Base-by-base conservation (phyloP, 2,113 vertebrate species). In the Dromas ardeola region DNA sequence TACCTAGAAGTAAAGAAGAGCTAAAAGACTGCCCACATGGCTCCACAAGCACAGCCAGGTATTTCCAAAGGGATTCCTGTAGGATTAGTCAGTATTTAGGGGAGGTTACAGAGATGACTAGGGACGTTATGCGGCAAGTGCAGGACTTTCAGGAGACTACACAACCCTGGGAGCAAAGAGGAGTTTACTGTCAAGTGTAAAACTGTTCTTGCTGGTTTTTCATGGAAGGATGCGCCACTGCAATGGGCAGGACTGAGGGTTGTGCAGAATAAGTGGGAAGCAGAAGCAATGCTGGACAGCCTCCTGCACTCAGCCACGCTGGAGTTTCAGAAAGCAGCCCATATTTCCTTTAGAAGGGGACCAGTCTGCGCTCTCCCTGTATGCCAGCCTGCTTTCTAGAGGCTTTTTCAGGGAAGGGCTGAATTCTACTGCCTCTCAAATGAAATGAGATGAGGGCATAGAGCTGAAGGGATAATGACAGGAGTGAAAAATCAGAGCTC, bases 1-100 rank as follows among this genome's bases (percentile, higher is more conserved):
- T 99, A 99, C 43, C 99, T 99, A 91, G 40, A 81, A 36, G 71
- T 26, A 30, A 86, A 91, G 58, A 15, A 52, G 22, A 71, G 67
- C 61, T 18, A 21, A 88, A 53, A 65, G 58, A 72, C 5, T 2
- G 20, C 32, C 50, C 34, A 1, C 0, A 0, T 0, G 10, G 43
- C n/a, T 67, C 55, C 58, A 13, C 0, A 2, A 21, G 36, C 59
- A 62, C n/a, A 36, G 62, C 38, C 63, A 34, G 19, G 30, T 6
- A 30, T 27, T 66, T 6, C 84, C 43, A 12, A 11, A 26, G 65
- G 47, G 56, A 81, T n/a, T 9, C 50, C 26, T 25, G 13, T 1
- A 61, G 66, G 49, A 27, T 34, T 1, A 49, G 12, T 5, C 21
- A 30, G 43, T 5, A 13, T 38, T 82, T 66, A 53, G 52, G 42